Evolutionary conservation across 53 echinoderm and acorn worm species (phyloP), one percentile per base, ranked within the genome.

Genomic region (Echinometra lucunter): DNA sequence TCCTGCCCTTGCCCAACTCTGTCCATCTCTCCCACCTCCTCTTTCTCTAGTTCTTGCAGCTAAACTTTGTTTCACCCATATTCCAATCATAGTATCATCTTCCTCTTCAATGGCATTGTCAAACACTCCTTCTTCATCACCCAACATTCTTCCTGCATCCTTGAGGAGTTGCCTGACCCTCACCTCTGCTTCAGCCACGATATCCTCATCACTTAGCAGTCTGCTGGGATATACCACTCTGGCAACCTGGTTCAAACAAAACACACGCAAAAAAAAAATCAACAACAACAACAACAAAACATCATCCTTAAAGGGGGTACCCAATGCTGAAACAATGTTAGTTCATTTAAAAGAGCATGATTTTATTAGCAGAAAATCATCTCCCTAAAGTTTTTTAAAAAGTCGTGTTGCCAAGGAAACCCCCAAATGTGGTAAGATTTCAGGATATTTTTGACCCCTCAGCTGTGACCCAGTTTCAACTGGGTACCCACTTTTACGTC

Each of bases 121-220:
- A 88, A 82, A 38, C 15, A 83, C 82, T 32, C 42, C 57, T 70
- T 49, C 57, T 58, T 96, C 91, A 88, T 82, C 95, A 45, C 91
- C 88, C 44, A 82, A 40, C 23, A 70, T 18, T 80, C 58, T 90
- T 25, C 45, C 57, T 6, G 66, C 74, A 83, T 89, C 87, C 49
- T 58, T 67, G 19, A 95, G 37, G 30, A 96, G 55, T 75, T 91
- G 93, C 67, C 83, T 66, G 25, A 95, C 49, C 75, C 94, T 94
- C 18, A 94, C 91, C 38, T 80, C 75, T 3, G 93, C 96, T 63
- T 97, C 97, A 21, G 28, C 57, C 47, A 97, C 35, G 1, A 92
- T 75, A 30, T 92, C 92, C 21, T 53, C 78, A 34, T 75, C 78
- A 37, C 42, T 53, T 13, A 75, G 32, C 74, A 57, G 40, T 58